These are phyloP conservation scores for Eudasyphora cyanicolor DNA, from an alignment of 2,888 invertebrate genomes.

Conservation along the genomic window DNA sequence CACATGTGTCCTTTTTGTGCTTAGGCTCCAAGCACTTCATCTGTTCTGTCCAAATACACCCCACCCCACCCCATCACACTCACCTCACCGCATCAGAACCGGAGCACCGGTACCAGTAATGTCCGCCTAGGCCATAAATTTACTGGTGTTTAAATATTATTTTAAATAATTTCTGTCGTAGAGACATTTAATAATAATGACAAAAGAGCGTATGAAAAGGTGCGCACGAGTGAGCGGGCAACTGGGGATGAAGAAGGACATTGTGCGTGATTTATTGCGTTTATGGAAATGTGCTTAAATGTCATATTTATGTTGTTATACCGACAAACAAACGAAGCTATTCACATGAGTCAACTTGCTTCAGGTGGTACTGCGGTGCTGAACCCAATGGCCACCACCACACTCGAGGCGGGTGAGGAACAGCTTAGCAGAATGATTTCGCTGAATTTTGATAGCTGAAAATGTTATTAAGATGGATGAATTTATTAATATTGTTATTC, in stretches of 20 bases:
- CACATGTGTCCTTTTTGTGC: conserved; percentile 5
- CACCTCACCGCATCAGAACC: no score
- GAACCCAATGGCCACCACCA: neutral
- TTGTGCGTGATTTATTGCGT: conserved; percentile 22
- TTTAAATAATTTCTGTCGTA: conserved; percentile 11
- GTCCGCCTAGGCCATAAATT: neutral
- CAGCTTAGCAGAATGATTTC: no score
- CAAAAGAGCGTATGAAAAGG: neutral
- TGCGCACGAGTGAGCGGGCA: neutral
- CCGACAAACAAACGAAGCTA: neutral
- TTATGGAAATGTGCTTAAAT: conserved; percentile 5
- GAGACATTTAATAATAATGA: conserved; percentile 18
- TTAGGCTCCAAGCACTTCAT: neutral
- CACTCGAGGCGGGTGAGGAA: no score
- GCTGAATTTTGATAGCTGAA: no score
- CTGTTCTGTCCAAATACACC: neutral
- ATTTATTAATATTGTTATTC: no score
- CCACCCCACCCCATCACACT: no score
- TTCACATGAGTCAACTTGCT: neutral
- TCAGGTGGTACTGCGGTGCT: no score
- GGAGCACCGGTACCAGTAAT: no score
- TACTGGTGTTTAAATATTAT: conserved; percentile 31
- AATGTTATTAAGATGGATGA: no score
- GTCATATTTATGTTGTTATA: neutral
- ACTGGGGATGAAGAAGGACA: neutral